These are phyloP conservation scores for Zaprionus davidi DNA, from an alignment of 1,140 invertebrate genomes.

Conservation along the genomic window DNA sequence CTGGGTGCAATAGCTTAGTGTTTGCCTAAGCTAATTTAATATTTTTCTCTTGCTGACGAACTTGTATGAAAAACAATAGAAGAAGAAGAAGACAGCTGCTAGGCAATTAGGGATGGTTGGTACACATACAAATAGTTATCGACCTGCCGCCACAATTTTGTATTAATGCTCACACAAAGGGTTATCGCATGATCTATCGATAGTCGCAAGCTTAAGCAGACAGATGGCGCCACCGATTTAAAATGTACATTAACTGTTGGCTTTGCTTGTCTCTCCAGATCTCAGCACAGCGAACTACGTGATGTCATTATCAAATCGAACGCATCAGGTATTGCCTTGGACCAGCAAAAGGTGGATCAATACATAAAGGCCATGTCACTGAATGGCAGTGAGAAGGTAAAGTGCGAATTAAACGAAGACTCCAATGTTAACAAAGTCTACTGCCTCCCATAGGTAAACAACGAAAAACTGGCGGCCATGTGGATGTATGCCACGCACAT, in stretches of 20 bases:
- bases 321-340: slow-evolving; percentile 58
- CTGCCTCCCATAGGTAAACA: slow-evolving; percentile 50
- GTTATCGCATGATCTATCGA: neutral
- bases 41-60: slow-evolving; percentile 28
- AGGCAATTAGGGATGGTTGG: slow-evolving; percentile 11
- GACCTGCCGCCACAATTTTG: slow-evolving; percentile 5
- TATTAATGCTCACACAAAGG: neutral
- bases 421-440: neutral
- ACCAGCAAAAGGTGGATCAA: slow-evolving; percentile 78
- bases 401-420: neutral
- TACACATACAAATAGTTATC: neutral
- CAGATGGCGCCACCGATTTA: slow-evolving; percentile 26
- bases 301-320: slow-evolving; percentile 78
- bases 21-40: slow-evolving; percentile 3
- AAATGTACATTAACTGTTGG: neutral
- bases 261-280: slow-evolving; percentile 44
- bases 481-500: slow-evolving; percentile 81
- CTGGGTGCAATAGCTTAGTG: neutral
- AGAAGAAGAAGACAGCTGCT: slow-evolving; percentile 38
- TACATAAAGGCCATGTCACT: slow-evolving; percentile 79
- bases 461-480: slow-evolving; percentile 75
- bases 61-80: slow-evolving; percentile 33
- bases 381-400: slow-evolving; percentile 73
- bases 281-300: slow-evolving; percentile 59
- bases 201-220: neutral